These are phyloP conservation scores for Mesoclemmys tuberculata DNA, from an alignment of 2,113 vertebrate species.

Conservation along the genomic window DNA sequence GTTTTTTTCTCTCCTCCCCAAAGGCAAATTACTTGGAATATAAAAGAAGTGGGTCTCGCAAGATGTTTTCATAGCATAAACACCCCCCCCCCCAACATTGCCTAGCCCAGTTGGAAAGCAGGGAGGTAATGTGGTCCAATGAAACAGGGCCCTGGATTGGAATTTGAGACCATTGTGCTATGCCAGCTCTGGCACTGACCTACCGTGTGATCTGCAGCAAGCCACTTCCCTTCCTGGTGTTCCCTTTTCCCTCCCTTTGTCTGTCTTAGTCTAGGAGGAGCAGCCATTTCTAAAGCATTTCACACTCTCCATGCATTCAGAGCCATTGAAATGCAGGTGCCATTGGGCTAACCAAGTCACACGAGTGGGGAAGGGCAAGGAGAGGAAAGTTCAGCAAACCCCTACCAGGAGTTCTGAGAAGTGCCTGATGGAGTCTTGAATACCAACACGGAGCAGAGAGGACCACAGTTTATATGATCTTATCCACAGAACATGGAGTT, in stretches of 20 bases:
- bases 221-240: not conserved
- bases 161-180: not conserved
- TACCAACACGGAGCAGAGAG: fast-evolving
- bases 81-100: too few relatives aligned
- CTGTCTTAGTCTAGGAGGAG: not conserved
- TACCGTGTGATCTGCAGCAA: not conserved
- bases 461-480: not conserved
- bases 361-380: not conserved
- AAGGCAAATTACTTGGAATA: slow-evolving; percentile 29
- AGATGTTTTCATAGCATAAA: not conserved
- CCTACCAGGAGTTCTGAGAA: fast-evolving
- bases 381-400: not conserved
- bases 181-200: not conserved
- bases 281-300: not conserved
- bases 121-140: fast-evolving
- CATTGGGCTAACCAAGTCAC: fast-evolving
- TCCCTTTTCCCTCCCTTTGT: not conserved
- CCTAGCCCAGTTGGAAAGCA: not conserved
- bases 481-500: fast-evolving
- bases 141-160: not conserved
- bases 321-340: not conserved
- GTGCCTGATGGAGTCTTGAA: not conserved
- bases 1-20: not conserved
- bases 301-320: not conserved
- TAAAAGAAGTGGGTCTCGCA: not conserved